Base-by-base conservation (phyloP, 2,797 vertebrate species). In the Sebastes cheni region DNA sequence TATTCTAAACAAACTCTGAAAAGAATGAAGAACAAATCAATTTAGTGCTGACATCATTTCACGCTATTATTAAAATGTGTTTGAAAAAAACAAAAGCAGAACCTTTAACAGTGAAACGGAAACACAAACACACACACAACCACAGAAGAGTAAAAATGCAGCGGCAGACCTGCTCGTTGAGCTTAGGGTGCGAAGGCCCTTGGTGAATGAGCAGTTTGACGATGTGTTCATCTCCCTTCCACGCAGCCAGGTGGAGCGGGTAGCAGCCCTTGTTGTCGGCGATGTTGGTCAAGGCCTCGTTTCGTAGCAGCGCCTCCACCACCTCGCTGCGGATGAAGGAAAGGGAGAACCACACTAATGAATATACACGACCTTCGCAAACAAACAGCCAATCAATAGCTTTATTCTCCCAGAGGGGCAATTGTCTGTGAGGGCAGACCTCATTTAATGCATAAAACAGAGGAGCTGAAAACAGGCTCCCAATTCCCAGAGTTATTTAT, bases 211-310 rank as follows among this genome's bases (percentile, higher is more conserved):
- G 98, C 80, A 99, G 93, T 65, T 95, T 95, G 84, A 99, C 98
- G 73, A 99, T 99, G 58, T 95, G 96, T 73, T 98, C 96, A 11
- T 99, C 98, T 72, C 98, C 98, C 82, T 99, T 99, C 98, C 98
- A 99, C 0, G 98, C 98, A 4, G 98, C 98, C 93, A 99, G 91
- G 82, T 99, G 98, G 76, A 99, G 96, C 2, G 98, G 98, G 93
- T 98, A 99, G 86, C 98, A 99, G 93, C 98, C 98, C 92, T 99
- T 99, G 74, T 96, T 98, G 86, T 99, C 98, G 1, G 98, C 97
- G 14, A 99, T 97, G 12, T 99, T 99, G 84, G 98, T 99, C 80
- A 98, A 94, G 0, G 98, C 98, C 5, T 99, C 98, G 1, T 98
- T 99, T 84, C 97, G 96, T 82, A 99, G 95, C 79, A 99, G 96